Evolutionary conservation across 2,113 vertebrate species (phyloP), one percentile per base, ranked within the genome.

Genomic region (Aldabrachelys gigantea): DNA sequence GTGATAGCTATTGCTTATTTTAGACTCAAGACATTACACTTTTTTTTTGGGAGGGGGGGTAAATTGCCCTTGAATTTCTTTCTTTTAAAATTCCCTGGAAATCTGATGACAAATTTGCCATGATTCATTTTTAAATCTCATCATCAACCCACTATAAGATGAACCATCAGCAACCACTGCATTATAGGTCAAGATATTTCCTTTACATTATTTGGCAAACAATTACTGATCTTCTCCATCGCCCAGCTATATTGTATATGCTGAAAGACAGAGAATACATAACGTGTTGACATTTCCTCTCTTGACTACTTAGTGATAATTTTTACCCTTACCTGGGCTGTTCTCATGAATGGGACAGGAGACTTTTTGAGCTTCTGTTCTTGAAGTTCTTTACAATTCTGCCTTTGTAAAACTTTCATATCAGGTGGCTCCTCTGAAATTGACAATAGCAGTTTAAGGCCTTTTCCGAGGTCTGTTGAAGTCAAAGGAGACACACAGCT

Each of bases 181-280:
- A 25, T 52, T 81, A 11, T 69, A 93, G 82, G 53, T 94, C 82
- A 83, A 10, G 2, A 47, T 54, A 82, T 56, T 31, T 83, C 41
- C 27, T 44, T 41, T 83, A 59, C 1, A 1, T 57, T 87, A 81
- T 92, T 88, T 78, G 79, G 2, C 25, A 84, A 19, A 22, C 47
- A 41, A 4, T 81, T 53, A 59, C 53, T 95, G 31, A 56, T 86
- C 89, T 54, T 90, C 81, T 89, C 56, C 88, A 57, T 90, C 84
- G 65, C 25, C 2, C 50, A 53, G 41, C 44, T 86, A 50, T 81
- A 3, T 12, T 62, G 14, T 82, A 81, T 35, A 95, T 41, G n/a
- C 35, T 89, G 50, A 27, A 25, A 81, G 41, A 7, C 56, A 88
- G 57, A 75, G 38, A 87, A 89, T 78, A 22, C 57, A 57, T 82